These are phyloP conservation scores for Hystrix brachyura DNA, from an alignment of 2,113 vertebrate species.

Conservation along the genomic window DNA sequence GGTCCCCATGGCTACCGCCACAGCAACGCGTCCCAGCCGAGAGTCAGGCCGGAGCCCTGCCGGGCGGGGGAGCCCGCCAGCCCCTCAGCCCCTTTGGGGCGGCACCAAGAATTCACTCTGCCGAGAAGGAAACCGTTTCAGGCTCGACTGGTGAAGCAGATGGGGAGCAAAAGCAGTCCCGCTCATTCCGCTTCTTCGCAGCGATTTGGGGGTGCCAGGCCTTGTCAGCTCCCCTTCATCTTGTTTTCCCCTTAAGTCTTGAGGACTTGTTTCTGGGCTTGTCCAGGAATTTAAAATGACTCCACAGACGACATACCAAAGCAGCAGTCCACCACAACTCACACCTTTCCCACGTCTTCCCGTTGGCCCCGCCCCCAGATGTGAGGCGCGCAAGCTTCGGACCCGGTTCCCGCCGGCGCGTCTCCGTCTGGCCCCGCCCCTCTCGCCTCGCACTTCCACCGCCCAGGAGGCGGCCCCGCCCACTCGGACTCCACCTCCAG, in stretches of 20 bases:
- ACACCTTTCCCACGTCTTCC: not conserved
- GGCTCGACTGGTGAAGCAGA: no score
- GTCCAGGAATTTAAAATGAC: not conserved
- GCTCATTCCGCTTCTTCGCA: not conserved
- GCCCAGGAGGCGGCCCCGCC: rapidly evolving
- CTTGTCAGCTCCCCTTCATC: not conserved
- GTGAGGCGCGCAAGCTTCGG: rapidly evolving
- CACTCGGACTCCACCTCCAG: not conserved
- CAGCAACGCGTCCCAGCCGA: not conserved
- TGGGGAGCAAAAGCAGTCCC: not conserved
- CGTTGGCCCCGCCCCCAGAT: not conserved
- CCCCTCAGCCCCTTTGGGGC: not conserved
- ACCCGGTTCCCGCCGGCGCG: not conserved
- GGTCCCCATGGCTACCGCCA: conserved; percentile 32
- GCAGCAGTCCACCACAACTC: not conserved
- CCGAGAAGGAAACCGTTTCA: not conserved
- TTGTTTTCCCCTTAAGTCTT: not conserved
- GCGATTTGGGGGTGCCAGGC: not conserved
- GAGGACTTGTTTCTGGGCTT: not conserved
- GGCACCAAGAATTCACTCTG: not conserved
- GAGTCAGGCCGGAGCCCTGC: rapidly evolving
- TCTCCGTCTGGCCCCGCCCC: not conserved
- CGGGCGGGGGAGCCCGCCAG: rapidly evolving
- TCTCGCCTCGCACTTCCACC: rapidly evolving
- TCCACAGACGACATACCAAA: not conserved